Evolutionary conservation across 2,797 vertebrate species (phyloP).

Genomic region (Tokudaia muenninki): DNA sequence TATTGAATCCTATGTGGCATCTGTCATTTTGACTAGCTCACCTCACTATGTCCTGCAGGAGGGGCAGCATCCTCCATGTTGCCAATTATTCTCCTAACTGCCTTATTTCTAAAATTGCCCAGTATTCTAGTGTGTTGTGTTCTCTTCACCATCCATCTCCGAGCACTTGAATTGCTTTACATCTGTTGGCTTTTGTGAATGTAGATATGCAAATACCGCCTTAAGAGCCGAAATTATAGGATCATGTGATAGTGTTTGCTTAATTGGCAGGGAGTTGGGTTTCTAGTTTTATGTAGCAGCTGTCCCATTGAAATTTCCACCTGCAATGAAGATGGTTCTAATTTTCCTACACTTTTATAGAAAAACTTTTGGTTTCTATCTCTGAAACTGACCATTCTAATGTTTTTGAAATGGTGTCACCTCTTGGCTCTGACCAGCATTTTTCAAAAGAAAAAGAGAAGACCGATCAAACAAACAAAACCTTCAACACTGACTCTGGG

Average conservation of each 20-base stretch:
- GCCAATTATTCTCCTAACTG: not conserved
- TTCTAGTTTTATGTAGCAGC: not conserved
- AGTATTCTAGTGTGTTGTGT: not conserved
- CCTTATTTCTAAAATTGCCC: not conserved
- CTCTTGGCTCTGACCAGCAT: accelerated
- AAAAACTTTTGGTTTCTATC: not conserved
- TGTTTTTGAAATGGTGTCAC: no score
- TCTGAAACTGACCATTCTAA: no score
- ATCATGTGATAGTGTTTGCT: not conserved
- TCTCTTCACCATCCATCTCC: not conserved
- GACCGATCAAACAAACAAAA: not conserved
- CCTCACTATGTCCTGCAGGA: not conserved
- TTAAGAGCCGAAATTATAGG: not conserved
- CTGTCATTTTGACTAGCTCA: not conserved
- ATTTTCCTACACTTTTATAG: no score
- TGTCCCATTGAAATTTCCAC: not conserved
- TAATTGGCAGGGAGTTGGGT: not conserved
- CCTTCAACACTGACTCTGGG: not conserved
- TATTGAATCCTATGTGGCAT: accelerated
- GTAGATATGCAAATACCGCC: not conserved
- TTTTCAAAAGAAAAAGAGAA: not conserved
- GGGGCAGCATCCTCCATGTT: accelerated
- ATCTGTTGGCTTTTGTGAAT: not conserved
- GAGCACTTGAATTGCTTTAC: no score
- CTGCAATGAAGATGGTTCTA: accelerated